Conservation (phyloP, 2,888 invertebrate genomes). For the Baronia brevicornis region DNA sequence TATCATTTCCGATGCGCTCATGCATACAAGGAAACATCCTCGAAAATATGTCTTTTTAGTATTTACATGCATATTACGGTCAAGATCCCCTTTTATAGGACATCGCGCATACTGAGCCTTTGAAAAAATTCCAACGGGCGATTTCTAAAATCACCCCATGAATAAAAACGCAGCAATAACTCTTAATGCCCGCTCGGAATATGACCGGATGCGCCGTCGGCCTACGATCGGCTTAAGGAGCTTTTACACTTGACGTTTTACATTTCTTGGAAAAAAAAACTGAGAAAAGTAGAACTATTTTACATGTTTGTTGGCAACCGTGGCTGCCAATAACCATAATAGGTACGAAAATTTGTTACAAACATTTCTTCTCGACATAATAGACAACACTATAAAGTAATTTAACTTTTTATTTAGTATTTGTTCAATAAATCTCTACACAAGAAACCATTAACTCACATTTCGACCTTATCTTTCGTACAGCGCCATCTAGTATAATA, state of each 20-base stretch:
- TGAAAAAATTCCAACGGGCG: constrained; percentile 24
- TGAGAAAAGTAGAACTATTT: neutral
- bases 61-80: constrained; percentile 26
- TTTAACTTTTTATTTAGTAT: too few species aligned
- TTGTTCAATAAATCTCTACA: too few species aligned
- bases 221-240: constrained; percentile 25
- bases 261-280: constrained; percentile 8
- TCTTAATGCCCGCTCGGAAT: constrained; percentile 59
- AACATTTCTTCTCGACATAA: too few species aligned
- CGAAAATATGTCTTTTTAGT: constrained; percentile 19
- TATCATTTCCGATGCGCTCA: constrained; percentile 1
- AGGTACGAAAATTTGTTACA: too few species aligned
- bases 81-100: constrained; percentile 22
- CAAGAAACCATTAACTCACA: too few species aligned
- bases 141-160: constrained; percentile 65
- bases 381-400: too few species aligned
- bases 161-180: constrained; percentile 68
- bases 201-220: constrained; percentile 55
- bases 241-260: constrained; percentile 7
- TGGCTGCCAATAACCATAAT: too few species aligned
- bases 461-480: too few species aligned
- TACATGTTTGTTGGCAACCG: constrained; percentile 24
- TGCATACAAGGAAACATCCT: constrained; percentile 15
- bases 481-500: too few species aligned
- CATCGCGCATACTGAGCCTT: constrained; percentile 24